Conservation (phyloP, 2,888 invertebrate species). For the Mythimna vitellina region DNA sequence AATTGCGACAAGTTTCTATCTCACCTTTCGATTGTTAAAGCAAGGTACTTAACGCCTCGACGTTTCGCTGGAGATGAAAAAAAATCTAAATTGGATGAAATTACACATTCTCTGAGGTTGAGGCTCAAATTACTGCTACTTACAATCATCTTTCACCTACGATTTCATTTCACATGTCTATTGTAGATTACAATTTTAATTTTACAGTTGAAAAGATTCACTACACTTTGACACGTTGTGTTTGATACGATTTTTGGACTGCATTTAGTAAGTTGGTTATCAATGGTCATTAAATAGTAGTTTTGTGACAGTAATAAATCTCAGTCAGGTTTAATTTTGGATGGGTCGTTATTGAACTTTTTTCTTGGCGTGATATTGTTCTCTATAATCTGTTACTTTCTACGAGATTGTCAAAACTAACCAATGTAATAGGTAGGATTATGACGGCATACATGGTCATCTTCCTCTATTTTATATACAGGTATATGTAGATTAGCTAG, state of each 20-base stretch:
- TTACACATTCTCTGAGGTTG: slow-evolving; percentile 76
- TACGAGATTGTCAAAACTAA: slow-evolving; percentile 23
- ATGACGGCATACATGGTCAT: too few relatives aligned
- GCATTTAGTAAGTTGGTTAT: slow-evolving; percentile 48
- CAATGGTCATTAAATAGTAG: slow-evolving; percentile 58
- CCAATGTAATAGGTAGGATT: too few relatives aligned
- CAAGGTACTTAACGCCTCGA: slow-evolving; percentile 47
- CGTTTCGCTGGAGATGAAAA: slow-evolving; percentile 44
- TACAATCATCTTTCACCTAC: slow-evolving; percentile 77
- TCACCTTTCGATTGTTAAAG: slow-evolving; percentile 62
- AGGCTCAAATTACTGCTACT: slow-evolving; percentile 76
- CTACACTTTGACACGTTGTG: slow-evolving; percentile 7
- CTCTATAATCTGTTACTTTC: slow-evolving; percentile 48
- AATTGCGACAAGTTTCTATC: slow-evolving; percentile 64
- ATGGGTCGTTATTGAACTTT: slow-evolving; percentile 49
- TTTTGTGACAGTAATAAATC: slow-evolving; percentile 72
- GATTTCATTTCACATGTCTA: slow-evolving; percentile 71
- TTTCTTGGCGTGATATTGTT: slow-evolving; percentile 44
- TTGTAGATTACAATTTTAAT: slow-evolving; percentile 61
- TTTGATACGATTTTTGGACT: slow-evolving; percentile 23
- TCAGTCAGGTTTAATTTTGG: slow-evolving; percentile 56
- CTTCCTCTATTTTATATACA: too few relatives aligned
- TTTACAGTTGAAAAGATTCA: slow-evolving; percentile 26
- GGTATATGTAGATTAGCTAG: too few relatives aligned
- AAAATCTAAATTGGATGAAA: slow-evolving; percentile 82